phyloP scores from a whole-genome alignment of 2,797 vertebrate genomes.

The Arnoldichthys spilopterus region DNA sequence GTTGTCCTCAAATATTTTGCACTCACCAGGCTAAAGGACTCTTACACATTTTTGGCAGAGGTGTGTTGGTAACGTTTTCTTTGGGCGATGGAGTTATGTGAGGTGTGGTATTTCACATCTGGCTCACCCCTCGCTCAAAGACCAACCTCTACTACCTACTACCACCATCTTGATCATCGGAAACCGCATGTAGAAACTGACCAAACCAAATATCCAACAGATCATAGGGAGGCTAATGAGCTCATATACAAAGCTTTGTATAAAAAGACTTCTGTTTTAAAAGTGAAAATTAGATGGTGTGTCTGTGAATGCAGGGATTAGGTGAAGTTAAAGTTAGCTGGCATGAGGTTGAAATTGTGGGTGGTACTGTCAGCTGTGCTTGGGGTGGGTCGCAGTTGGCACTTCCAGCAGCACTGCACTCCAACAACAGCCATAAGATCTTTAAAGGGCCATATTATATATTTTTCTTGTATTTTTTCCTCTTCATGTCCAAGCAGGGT shows the following conservation, averaged over 20 bases:
- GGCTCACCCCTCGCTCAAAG: slow-evolving; percentile 31
- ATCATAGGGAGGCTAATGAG: slow-evolving; percentile 3
- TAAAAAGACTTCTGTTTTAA: not conserved
- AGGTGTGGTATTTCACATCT: slow-evolving; percentile 60
- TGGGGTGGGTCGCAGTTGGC: slow-evolving; percentile 22
- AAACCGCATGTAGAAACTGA: slow-evolving; percentile 12
- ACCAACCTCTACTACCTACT: slow-evolving; percentile 38
- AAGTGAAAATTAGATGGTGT: not conserved
- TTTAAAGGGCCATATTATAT: no score
- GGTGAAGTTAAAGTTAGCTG: slow-evolving; percentile 29
- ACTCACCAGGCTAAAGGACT: slow-evolving; percentile 11
- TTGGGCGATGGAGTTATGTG: slow-evolving; percentile 47
- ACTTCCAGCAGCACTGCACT: not conserved
- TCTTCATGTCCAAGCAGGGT: not conserved
- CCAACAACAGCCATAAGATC: not conserved
- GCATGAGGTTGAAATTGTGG: slow-evolving; percentile 7
- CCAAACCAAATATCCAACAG: not conserved
- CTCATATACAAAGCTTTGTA: slow-evolving; percentile 3
- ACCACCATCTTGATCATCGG: not conserved
- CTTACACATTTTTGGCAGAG: slow-evolving; percentile 47
- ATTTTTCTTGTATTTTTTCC: not conserved
- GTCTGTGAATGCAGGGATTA: not conserved
- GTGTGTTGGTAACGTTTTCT: slow-evolving; percentile 43
- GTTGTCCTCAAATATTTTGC: slow-evolving; percentile 2
- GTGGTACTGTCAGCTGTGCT: slow-evolving; percentile 42